phyloP scores from a whole-genome alignment of 1,140 invertebrate genomes.

The Melanaphis sacchari region DNA sequence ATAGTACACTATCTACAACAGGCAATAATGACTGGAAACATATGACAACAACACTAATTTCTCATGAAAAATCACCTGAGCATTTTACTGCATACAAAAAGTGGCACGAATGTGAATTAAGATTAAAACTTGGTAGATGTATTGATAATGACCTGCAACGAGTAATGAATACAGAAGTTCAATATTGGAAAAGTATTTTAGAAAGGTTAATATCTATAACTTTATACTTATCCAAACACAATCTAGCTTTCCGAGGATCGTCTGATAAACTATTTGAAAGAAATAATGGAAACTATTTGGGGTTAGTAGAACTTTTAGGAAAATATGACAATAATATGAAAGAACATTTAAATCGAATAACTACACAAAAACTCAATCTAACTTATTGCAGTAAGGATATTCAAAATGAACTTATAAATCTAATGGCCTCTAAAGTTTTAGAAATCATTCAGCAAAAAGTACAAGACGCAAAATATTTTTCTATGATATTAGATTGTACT shows the following conservation, averaged over 20 bases:
- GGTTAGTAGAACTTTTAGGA: constrained; percentile 58
- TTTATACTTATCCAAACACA: constrained; percentile 10
- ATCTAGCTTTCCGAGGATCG: constrained; percentile 5
- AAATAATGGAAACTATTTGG: constrained; percentile 59
- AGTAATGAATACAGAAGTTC: constrained; percentile 31
- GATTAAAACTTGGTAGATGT: constrained; percentile 18
- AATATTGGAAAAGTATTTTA: constrained; percentile 25
- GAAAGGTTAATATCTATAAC: constrained; percentile 34
- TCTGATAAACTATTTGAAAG: constrained; percentile 31
- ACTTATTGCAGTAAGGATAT: constrained; percentile 51
- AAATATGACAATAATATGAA: constrained; percentile 58
- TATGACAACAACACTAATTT: constrained; percentile 20
- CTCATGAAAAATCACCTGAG: constrained; percentile 11
- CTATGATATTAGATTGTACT: constrained; percentile 58
- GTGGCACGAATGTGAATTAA: constrained; percentile 36
- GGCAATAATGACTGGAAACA: constrained; percentile 32
- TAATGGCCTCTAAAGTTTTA: constrained; percentile 59
- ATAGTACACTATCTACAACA: not conserved
- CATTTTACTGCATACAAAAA: constrained; percentile 38
- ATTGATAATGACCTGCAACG: constrained; percentile 35
- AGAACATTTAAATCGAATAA: constrained; percentile 49
- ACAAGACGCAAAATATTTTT: constrained; percentile 60
- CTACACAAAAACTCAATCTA: constrained; percentile 37
- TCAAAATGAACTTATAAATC: constrained; percentile 58
- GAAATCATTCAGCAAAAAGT: constrained; percentile 59